These are phyloP conservation scores for Microctenopoma steveboyesi DNA, from an alignment of 2,797 vertebrate genomes.

Conservation along the genomic window DNA sequence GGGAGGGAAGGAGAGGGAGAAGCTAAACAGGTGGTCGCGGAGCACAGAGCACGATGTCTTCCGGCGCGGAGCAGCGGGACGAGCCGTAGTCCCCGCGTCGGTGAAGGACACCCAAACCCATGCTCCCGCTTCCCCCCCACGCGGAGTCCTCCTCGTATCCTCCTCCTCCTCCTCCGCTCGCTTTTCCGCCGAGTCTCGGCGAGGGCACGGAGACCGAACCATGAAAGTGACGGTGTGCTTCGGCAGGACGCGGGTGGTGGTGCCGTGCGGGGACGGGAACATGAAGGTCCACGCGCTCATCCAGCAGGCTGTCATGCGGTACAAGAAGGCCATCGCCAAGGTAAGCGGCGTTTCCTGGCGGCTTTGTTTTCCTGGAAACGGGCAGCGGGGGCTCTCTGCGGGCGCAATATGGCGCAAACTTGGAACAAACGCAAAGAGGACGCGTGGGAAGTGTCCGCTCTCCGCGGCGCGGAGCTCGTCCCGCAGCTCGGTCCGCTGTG, in stretches of 20 bases:
- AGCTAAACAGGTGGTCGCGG: constrained; percentile 80
- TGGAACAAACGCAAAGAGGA: constrained; percentile 28
- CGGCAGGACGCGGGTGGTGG: constrained; percentile 95
- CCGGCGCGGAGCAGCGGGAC: constrained; percentile 52
- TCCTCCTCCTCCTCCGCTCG: constrained; percentile 33
- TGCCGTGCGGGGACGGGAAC: constrained; percentile 94
- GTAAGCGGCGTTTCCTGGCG: constrained; percentile 78
- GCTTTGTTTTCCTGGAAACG: constrained; percentile 65
- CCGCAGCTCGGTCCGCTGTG: fast-evolving
- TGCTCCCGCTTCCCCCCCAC: constrained; percentile 39
- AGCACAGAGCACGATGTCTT: constrained; percentile 73
- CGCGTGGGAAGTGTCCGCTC: fast-evolving
- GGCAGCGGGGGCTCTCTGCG: constrained; percentile 5
- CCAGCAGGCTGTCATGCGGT: constrained; percentile 94
- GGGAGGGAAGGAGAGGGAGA: constrained; percentile 18
- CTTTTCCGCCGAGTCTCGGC: constrained; percentile 50
- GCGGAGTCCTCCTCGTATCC: constrained; percentile 46
- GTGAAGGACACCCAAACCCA: constrained; percentile 46
- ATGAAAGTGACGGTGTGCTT: constrained; percentile 99
- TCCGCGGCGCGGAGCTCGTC: not conserved
- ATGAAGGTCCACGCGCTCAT: constrained; percentile 90
- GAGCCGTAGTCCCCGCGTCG: constrained; percentile 18
- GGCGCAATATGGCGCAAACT: constrained; percentile 77
- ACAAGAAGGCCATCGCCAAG: constrained; percentile 96
- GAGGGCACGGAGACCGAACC: constrained; percentile 61